Evolutionary conservation across 1,140 invertebrate species (phyloP).

Genomic region (Stegodyphus mimosarum): DNA sequence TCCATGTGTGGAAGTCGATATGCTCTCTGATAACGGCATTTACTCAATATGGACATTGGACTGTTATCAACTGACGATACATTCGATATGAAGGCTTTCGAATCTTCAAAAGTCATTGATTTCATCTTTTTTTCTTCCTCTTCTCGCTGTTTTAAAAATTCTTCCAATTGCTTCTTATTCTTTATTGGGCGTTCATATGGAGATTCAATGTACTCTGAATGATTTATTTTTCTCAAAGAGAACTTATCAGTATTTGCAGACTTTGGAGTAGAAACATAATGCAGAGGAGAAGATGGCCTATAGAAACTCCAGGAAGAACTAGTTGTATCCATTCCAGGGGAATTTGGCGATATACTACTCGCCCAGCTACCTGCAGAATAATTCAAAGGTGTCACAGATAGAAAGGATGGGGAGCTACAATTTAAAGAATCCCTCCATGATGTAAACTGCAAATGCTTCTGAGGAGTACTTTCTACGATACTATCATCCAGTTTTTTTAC

Average conservation of each 20-base stretch:
- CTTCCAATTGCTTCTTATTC: conserved; percentile 28
- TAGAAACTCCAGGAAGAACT: conserved; percentile 50
- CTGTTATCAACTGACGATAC: conserved; percentile 65
- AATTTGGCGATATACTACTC: conserved; percentile 10
- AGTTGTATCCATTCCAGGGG: conserved; percentile 19
- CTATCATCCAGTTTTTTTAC: conserved; percentile 1
- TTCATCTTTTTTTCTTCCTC: conserved; percentile 31
- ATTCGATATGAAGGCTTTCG: conserved; percentile 23
- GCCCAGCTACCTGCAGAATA: conserved; percentile 41
- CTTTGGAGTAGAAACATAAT: conserved; percentile 32
- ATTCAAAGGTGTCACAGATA: conserved; percentile 26
- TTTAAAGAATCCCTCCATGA: conserved; percentile 32
- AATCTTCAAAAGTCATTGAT: conserved; percentile 39
- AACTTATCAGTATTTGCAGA: background rate
- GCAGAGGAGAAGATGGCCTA: background rate
- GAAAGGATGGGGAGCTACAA: background rate
- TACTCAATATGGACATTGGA: conserved; percentile 64
- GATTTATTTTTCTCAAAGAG: conserved; percentile 1
- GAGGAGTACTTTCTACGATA: background rate
- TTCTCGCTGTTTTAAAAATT: conserved; percentile 66
- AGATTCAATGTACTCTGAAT: conserved; percentile 29
- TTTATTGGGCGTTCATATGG: conserved; percentile 12
- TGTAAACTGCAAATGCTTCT: background rate
- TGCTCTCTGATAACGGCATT: conserved; percentile 68
- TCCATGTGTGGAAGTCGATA: conserved; percentile 64